These are phyloP conservation scores for Clarias pachynema DNA, from an alignment of 2,797 vertebrate genomes.

Conservation along the genomic window DNA sequence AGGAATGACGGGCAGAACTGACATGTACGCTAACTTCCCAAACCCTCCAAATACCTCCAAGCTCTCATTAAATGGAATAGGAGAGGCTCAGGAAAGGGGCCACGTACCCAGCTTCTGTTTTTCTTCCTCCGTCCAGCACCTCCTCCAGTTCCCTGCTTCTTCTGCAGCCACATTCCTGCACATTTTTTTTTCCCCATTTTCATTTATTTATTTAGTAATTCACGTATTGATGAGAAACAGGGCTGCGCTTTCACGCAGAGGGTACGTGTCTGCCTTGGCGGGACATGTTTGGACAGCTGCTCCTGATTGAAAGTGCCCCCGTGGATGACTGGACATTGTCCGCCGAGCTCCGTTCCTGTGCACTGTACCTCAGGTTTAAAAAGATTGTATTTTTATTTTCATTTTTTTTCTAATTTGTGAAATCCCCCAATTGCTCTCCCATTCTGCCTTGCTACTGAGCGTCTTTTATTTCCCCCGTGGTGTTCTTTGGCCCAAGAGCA, in stretches of 20 bases:
- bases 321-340: slow-evolving; percentile 71
- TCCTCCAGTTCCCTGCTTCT: slow-evolving; percentile 43
- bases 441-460: not conserved
- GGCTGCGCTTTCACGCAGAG: slow-evolving; percentile 67
- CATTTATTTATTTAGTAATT: slow-evolving; percentile 75
- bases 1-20: slow-evolving; percentile 35
- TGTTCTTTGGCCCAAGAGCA: slow-evolving; percentile 23
- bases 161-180: slow-evolving; percentile 62
- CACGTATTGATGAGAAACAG: slow-evolving; percentile 66
- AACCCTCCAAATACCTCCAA: slow-evolving; percentile 36
- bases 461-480: slow-evolving; percentile 22
- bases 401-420: slow-evolving; percentile 38
- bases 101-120: slow-evolving; percentile 41
- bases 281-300: slow-evolving; percentile 79
- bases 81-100: slow-evolving; percentile 39
- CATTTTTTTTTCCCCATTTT: slow-evolving; percentile 52
- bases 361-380: not conserved
- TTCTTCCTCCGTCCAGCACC: slow-evolving; percentile 53
- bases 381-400: not conserved
- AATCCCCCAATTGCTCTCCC: slow-evolving; percentile 26
- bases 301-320: slow-evolving; percentile 66
- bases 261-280: slow-evolving; percentile 55
- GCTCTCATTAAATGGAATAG: slow-evolving; percentile 33
- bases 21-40: slow-evolving; percentile 28
- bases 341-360: slow-evolving; percentile 56